Percentiles rank a stretch among this genome's conserved stretches.
phyloP scores from a whole-genome alignment of 2,113 vertebrate genomes.

The Rafetus swinhoei region DNA sequence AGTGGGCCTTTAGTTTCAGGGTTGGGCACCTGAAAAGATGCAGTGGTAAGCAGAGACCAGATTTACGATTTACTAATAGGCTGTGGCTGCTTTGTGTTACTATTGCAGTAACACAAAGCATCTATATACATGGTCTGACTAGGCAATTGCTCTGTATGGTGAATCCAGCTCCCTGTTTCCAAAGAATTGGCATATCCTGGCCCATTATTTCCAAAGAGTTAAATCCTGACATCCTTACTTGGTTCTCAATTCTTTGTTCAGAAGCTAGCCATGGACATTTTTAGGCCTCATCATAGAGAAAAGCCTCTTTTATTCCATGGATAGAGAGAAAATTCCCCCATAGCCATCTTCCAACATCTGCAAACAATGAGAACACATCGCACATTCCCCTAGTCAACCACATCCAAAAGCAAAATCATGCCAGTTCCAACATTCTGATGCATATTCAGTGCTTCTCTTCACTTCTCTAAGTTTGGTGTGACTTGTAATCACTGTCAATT shows the following conservation, averaged over 20 bases:
- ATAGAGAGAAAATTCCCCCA: neutral
- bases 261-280: neutral
- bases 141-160: neutral
- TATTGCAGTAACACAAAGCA: too few relatives aligned
- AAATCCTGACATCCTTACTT: too few relatives aligned
- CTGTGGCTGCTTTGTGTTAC: too few relatives aligned
- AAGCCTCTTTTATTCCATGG: neutral
- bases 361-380: neutral
- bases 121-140: neutral
- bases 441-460: neutral
- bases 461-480: neutral
- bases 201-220: too few relatives aligned
- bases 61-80: too few relatives aligned
- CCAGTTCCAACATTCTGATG: neutral
- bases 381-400: neutral
- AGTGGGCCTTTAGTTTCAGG: too few relatives aligned
- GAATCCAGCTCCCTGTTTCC: neutral
- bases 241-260: neutral
- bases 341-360: neutral
- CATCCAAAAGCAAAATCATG: neutral
- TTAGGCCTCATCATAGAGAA: neutral
- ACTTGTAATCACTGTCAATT: neutral
- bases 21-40: too few relatives aligned
- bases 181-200: too few relatives aligned
- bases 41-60: too few relatives aligned